Base-by-base conservation (phyloP, 1,140 invertebrate species). In the Whitmania pigra region DNA sequence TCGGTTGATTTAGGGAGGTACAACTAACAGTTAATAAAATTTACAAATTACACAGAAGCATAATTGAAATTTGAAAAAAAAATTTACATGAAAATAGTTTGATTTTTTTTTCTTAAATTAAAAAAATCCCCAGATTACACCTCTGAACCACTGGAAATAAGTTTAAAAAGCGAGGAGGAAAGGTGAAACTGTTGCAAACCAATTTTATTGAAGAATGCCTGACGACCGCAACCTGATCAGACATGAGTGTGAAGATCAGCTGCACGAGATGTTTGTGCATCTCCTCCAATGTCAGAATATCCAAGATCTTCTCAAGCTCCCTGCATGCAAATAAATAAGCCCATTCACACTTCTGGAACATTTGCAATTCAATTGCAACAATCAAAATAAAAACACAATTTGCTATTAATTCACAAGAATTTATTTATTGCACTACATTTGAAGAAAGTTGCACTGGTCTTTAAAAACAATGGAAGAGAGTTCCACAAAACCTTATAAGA, bases 271-370 rank as follows among this genome's bases (percentile, higher is more conserved):
- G 57, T 20, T 22, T 63, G 57, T 63, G 29, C 11, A 63, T 25
- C 57, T 63, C 13, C 11, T 63, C 57, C 22, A 25, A 22, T 25
- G 22, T 18, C 57, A 63, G 11, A 20, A 63, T 3, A 63, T 63
- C 57, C 22, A 63, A 31, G 57, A 63, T 25, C 22, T 63, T 63
- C 29, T 63, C 57, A 22, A 63, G 57, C 29, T 63, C 57, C 15
- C 57, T 63, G 57, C 43, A 49, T 11, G 2, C 5, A 49, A 17
- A 49, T 49, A 49, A 63, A 25, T 13, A 31, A 63, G 5, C 57
- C 1, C 57, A 4, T 18, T 7, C 29, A 63, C 22, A 18, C 18
- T 36, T 36, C 31, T 36, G 31, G 31, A 6, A 6, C n/a, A n/a
- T n/a, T n/a, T n/a, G n/a, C n/a, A n/a, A n/a, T n/a, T n/a, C n/a